These are phyloP conservation scores for Pseudorectes ferrugineus DNA, from an alignment of 2,113 vertebrate genomes.

Conservation along the genomic window DNA sequence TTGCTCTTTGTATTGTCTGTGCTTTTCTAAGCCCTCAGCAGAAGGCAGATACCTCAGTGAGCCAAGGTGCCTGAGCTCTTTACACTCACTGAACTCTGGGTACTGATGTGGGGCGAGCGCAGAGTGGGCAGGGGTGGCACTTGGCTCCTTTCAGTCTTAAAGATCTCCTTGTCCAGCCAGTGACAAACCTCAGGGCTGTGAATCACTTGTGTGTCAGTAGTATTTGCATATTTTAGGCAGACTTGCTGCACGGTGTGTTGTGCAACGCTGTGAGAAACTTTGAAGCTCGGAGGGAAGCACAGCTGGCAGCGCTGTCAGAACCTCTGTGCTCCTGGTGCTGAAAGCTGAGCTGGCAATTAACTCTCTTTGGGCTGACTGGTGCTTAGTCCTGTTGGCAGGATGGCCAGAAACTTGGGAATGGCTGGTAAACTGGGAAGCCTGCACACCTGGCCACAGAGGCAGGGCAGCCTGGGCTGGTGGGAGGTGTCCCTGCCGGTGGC, in stretches of 20 bases:
- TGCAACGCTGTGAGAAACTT: not conserved
- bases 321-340: not conserved
- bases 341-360: not conserved
- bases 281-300: not conserved
- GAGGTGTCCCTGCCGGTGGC: not conserved
- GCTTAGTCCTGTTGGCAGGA: not conserved
- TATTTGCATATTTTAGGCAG: not conserved
- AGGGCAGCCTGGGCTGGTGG: not conserved
- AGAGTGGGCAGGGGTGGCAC: not conserved
- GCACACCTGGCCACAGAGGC: not conserved
- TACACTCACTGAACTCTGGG: rapidly evolving
- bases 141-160: not conserved
- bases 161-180: not conserved
- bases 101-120: not conserved
- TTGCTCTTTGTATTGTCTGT: not conserved
- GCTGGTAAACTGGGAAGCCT: not conserved
- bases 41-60: not conserved
- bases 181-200: not conserved
- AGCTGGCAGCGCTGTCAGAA: not conserved
- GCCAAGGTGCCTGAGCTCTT: not conserved
- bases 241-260: not conserved
- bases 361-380: not conserved
- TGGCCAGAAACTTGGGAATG: not conserved
- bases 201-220: not conserved
- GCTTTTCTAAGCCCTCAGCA: not conserved